phyloP scores from a whole-genome alignment of 2,797 vertebrate species.

The Glossophaga mutica region DNA sequence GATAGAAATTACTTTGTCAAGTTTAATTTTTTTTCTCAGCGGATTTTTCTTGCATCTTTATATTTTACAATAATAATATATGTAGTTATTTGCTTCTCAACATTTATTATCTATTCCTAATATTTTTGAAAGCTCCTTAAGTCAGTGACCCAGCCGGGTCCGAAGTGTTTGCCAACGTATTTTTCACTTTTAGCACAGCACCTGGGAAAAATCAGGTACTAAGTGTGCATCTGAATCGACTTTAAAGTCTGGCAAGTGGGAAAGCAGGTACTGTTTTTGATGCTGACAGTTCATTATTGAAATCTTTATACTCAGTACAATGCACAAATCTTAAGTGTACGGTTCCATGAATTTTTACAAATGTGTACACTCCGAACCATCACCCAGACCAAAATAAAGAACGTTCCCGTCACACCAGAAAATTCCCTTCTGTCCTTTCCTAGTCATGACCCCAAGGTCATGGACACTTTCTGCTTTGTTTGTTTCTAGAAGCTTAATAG shows the following conservation, averaged over 20 bases:
- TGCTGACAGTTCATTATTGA: not conserved
- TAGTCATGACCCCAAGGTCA: not conserved
- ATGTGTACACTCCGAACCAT: not conserved
- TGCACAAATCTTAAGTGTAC: not conserved
- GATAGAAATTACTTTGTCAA: not conserved
- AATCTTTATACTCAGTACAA: not conserved
- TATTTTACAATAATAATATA: not conserved
- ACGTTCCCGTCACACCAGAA: not conserved
- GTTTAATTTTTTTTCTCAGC: not conserved
- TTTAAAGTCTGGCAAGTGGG: not conserved
- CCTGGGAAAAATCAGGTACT: not conserved
- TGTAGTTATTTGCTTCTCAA: not conserved
- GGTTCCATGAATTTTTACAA: not conserved
- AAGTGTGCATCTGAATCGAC: not conserved
- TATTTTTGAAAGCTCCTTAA: not conserved
- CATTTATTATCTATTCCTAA: not conserved
- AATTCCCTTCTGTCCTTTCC: not conserved
- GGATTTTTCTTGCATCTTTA: not conserved
- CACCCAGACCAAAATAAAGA: not conserved
- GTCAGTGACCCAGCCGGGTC: not conserved
- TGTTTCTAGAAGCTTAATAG: not conserved
- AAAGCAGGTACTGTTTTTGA: conserved; percentile 11
- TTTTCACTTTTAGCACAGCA: not conserved
- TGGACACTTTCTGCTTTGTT: not conserved
- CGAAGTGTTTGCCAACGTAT: not conserved